These are phyloP conservation scores for Pitta sordida DNA, from an alignment of 2,113 vertebrate genomes.

Conservation along the genomic window DNA sequence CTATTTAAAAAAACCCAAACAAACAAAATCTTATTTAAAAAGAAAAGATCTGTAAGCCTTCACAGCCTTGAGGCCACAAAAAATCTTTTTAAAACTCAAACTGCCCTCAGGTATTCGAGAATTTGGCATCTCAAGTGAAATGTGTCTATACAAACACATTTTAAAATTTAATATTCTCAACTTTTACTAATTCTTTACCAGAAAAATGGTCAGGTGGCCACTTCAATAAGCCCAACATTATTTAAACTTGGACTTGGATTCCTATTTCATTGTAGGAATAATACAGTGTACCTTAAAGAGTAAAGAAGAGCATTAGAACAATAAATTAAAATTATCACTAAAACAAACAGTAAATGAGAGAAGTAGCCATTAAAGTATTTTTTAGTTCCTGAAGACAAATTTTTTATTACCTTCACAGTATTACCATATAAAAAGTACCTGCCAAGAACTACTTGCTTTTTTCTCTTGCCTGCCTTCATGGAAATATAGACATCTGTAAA, in stretches of 20 bases:
- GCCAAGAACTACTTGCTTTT: neutral
- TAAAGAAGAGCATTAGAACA: neutral
- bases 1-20: neutral
- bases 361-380: neutral
- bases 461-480: conserved; percentile 21
- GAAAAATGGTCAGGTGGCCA: neutral
- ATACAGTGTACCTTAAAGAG: neutral
- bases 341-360: neutral
- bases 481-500: conserved; percentile 38
- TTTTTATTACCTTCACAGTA: neutral
- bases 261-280: neutral
- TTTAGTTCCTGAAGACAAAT: neutral
- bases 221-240: neutral
- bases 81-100: neutral
- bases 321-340: neutral
- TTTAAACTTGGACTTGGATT: neutral
- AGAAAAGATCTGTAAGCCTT: neutral
- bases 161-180: neutral
- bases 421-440: neutral
- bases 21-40: neutral
- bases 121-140: neutral
- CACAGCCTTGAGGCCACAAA: neutral
- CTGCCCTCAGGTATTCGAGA: neutral
- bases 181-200: neutral
- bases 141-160: neutral